Conservation (phyloP, 1,140 invertebrate genomes). For the Drosophila kikkawai region DNA sequence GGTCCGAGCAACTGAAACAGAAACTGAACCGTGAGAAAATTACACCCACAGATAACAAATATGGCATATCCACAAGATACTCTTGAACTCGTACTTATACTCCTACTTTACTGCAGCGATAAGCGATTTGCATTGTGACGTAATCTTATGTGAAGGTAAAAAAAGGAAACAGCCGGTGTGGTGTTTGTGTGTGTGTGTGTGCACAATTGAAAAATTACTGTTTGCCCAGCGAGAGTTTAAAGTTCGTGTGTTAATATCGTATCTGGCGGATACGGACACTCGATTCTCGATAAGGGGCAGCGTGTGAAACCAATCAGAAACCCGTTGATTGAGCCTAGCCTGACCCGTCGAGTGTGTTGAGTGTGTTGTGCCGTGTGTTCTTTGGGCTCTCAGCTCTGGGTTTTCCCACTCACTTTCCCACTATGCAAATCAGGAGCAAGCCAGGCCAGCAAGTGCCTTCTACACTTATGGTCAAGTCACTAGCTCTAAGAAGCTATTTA, state of each 20-base stretch:
- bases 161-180: background rate
- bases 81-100: constrained; percentile 7
- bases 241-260: constrained; percentile 55
- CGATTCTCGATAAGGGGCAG: constrained; percentile 65
- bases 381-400: background rate
- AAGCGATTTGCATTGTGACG: constrained; percentile 79
- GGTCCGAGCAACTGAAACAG: constrained; percentile 67
- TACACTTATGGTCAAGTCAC: background rate
- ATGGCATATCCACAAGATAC: constrained; percentile 34
- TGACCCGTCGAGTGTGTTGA: constrained; percentile 20
- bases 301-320: constrained; percentile 78
- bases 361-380: background rate
- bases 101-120: constrained; percentile 61
- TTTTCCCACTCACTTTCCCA: constrained; percentile 45
- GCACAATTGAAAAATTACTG: constrained; percentile 73
- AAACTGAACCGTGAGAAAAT: constrained; percentile 82
- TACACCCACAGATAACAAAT: constrained; percentile 77
- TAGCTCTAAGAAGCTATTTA: background rate
- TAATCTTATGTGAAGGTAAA: constrained; percentile 32
- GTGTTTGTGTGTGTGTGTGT: constrained; percentile 33
- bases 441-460: constrained; percentile 22
- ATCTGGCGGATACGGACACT: constrained; percentile 55
- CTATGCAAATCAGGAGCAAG: constrained; percentile 41
- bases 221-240: constrained; percentile 76
- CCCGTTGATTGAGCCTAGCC: constrained; percentile 49